Conservation (phyloP, 2,113 vertebrate species). For the Pomatorhinus ruficollis region DNA sequence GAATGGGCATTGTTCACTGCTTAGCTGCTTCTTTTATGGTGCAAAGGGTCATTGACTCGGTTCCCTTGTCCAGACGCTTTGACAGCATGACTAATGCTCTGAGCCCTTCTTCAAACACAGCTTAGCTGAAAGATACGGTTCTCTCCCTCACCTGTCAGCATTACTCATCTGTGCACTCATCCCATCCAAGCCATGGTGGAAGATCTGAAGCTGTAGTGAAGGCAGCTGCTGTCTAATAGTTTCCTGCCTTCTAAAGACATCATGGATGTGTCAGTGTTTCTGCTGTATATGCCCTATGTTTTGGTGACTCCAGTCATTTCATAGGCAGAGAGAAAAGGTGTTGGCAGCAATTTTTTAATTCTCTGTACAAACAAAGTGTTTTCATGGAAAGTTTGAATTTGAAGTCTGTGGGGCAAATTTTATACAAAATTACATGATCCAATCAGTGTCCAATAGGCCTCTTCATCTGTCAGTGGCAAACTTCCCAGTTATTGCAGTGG, state of each 20-base stretch:
- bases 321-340: not conserved
- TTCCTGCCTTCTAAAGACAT: not conserved
- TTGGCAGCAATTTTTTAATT: not conserved
- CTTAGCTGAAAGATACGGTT: not conserved
- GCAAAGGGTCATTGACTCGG: not conserved
- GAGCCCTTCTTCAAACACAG: not conserved
- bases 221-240: not conserved
- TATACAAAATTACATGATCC: not conserved
- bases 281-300: accelerated
- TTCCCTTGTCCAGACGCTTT: not conserved
- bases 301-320: not conserved
- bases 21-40: not conserved
- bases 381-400: not conserved
- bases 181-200: not conserved
- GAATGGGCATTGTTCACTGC: not conserved
- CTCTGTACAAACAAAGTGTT: not conserved
- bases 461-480: not conserved
- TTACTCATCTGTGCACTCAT: not conserved
- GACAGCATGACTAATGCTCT: not conserved
- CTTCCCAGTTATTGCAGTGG: not conserved
- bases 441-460: not conserved
- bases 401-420: not conserved
- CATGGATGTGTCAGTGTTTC: not conserved
- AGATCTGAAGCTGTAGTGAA: not conserved
- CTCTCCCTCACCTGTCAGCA: accelerated